A percentile compares a stretch with the other conserved stretches of the same genome.
These are phyloP conservation scores for Callospermophilus lateralis DNA, from an alignment of 2,113 vertebrate genomes.

Conservation along the genomic window DNA sequence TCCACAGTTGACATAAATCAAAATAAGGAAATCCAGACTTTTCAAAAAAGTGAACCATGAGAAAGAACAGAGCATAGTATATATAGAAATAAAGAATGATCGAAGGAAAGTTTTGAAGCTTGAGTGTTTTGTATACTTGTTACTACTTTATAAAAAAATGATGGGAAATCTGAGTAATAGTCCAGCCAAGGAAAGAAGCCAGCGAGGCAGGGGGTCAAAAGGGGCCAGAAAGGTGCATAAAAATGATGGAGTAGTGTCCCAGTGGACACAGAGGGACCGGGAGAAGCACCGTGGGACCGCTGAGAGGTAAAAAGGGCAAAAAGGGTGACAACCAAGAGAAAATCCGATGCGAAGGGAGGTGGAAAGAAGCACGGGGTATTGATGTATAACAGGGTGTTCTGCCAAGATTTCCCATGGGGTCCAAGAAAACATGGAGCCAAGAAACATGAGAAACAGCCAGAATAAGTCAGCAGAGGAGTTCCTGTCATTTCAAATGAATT, in stretches of 20 bases:
- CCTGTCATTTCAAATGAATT: background rate
- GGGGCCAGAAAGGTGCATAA: background rate
- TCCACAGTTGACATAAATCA: background rate
- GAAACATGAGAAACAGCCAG: slow-evolving; percentile 24
- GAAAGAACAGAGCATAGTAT: background rate
- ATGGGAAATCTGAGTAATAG: slow-evolving; percentile 16
- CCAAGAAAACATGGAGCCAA: slow-evolving; percentile 2
- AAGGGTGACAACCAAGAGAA: background rate
- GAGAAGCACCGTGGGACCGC: no score
- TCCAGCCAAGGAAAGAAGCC: background rate
- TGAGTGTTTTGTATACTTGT: background rate
- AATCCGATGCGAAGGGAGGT: background rate
- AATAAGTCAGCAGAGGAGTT: slow-evolving; percentile 27
- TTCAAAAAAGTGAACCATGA: background rate
- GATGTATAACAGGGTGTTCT: slow-evolving; percentile 50
- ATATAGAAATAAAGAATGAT: background rate
- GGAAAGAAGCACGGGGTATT: background rate
- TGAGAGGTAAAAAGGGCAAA: background rate
- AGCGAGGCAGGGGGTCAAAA: background rate
- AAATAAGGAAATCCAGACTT: background rate
- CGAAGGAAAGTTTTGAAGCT: background rate
- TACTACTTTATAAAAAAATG: background rate
- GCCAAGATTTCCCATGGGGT: slow-evolving; percentile 58
- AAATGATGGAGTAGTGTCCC: background rate
- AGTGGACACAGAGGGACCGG: accelerated